Conservation (phyloP, 2,888 invertebrate genomes). For the Tillus elongatus region DNA sequence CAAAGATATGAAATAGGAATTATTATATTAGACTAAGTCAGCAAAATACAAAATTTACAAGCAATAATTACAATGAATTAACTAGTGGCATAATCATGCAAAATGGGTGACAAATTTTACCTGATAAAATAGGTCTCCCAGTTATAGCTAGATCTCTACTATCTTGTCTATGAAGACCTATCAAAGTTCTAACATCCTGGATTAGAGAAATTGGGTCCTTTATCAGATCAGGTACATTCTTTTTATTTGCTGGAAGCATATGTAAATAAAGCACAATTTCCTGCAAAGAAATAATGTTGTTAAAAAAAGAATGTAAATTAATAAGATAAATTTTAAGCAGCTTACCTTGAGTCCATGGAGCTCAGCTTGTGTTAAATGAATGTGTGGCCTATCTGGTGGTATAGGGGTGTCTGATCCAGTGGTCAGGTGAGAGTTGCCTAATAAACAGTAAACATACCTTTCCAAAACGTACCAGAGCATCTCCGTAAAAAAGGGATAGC, state of each 20-base stretch:
- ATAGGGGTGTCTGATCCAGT: slow-evolving; percentile 34
- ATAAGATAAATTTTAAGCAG: background rate
- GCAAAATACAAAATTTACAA: slow-evolving; percentile 9
- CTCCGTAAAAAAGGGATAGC: slow-evolving; percentile 96
- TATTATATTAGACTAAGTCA: background rate
- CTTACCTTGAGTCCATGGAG: slow-evolving; percentile 65
- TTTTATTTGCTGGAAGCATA: slow-evolving; percentile 78
- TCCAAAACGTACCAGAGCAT: slow-evolving; percentile 97
- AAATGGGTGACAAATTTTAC: slow-evolving; percentile 23
- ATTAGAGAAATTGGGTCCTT: slow-evolving; percentile 83
- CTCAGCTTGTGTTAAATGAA: slow-evolving; percentile 72
- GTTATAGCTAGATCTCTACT: slow-evolving; percentile 75
- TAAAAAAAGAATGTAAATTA: background rate
- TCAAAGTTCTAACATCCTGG: slow-evolving; percentile 78
- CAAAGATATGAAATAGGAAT: background rate
- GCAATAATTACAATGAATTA: no score
- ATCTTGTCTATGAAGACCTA: slow-evolving; percentile 83
- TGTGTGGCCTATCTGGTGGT: slow-evolving; percentile 49
- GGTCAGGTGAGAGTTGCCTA: slow-evolving; percentile 73
- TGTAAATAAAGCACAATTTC: slow-evolving; percentile 88
- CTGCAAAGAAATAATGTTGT: slow-evolving; percentile 33
- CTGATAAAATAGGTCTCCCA: slow-evolving; percentile 64
- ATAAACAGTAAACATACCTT: slow-evolving; percentile 77
- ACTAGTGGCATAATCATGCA: no score
- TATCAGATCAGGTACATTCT: slow-evolving; percentile 84